These are phyloP conservation scores for Megaceryle torquata DNA, from an alignment of 2,113 vertebrate species.

Conservation along the genomic window DNA sequence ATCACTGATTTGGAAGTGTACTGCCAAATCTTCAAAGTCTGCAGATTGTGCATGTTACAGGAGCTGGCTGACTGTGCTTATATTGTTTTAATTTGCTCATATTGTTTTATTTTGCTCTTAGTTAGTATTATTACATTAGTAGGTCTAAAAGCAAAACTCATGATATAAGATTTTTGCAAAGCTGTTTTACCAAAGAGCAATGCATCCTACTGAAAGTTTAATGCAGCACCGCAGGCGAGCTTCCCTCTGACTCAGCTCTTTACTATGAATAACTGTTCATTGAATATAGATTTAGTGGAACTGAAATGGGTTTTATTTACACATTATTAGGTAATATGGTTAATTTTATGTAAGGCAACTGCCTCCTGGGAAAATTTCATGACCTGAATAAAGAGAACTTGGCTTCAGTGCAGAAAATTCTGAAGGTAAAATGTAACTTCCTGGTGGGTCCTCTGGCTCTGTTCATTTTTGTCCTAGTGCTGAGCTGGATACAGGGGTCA, in stretches of 20 bases:
- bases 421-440: not conserved
- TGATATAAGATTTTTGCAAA: not conserved
- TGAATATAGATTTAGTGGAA: constrained; percentile 8
- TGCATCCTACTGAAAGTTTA: not conserved
- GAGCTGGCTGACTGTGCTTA: not conserved
- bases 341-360: not conserved
- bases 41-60: not conserved
- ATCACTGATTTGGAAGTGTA: not conserved
- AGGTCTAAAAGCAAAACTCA: not conserved
- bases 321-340: constrained; percentile 22
- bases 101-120: not conserved
- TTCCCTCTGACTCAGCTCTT: constrained; percentile 10
- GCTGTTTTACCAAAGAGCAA: not conserved
- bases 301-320: constrained; percentile 4
- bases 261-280: not conserved
- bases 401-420: not conserved
- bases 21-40: not conserved
- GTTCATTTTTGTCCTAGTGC: not conserved
- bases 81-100: not conserved
- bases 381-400: not conserved
- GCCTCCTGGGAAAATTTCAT: not conserved
- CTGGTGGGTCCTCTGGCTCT: not conserved
- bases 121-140: not conserved
- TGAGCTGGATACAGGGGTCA: not conserved
- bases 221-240: not conserved